phyloP scores from a whole-genome alignment of 2,888 invertebrate species.

The Lasius platythorax region DNA sequence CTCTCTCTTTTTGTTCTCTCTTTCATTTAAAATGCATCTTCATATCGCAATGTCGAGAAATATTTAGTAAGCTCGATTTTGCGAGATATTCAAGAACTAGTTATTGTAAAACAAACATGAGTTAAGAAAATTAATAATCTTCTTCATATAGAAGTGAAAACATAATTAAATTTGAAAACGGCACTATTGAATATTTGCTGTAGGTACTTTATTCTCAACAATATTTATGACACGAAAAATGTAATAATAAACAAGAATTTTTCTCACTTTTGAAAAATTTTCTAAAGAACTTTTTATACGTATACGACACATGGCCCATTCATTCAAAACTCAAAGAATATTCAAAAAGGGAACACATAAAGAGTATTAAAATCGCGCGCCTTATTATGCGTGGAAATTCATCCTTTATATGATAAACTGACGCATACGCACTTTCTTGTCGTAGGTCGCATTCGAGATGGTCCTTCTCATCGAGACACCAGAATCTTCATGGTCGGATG shows the following conservation, averaged over 20 bases:
- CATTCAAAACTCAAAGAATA: background rate
- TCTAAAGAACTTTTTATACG: background rate
- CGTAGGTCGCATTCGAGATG: conserved; percentile 6
- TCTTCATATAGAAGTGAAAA: background rate
- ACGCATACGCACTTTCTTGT: background rate
- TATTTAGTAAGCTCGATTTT: conserved; percentile 3
- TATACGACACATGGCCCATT: background rate
- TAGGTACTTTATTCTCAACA: background rate
- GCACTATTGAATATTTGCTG: background rate
- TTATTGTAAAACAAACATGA: background rate
- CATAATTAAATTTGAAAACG: background rate
- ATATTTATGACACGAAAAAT: background rate
- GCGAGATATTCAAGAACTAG: background rate
- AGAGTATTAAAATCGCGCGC: conserved; percentile 12
- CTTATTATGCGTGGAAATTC: conserved; percentile 4
- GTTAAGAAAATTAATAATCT: background rate
- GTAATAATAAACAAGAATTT: background rate
- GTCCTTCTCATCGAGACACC: conserved; percentile 14
- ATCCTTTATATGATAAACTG: background rate
- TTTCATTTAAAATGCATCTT: background rate
- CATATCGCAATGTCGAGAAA: background rate
- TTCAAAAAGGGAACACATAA: background rate
- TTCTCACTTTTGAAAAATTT: background rate
- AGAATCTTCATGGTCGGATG: conserved; percentile 23
- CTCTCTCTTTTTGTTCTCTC: background rate